A percentile compares a stretch with the other conserved stretches of the same genome.
These are phyloP conservation scores for Callimorpha dominula DNA, from an alignment of 2,888 invertebrate species.

Conservation along the genomic window DNA sequence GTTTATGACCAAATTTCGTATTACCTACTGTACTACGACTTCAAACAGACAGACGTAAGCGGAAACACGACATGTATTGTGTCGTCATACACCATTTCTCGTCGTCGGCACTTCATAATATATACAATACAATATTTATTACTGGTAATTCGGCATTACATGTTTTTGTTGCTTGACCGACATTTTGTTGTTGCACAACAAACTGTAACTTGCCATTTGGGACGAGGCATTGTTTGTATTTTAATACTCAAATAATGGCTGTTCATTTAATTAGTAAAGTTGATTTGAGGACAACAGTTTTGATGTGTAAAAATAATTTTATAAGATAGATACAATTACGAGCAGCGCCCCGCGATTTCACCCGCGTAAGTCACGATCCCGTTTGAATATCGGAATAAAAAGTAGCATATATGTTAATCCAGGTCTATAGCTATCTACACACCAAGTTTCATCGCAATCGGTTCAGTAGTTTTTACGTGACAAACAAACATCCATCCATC, in stretches of 20 bases:
- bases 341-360: too few species aligned
- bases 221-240: neutral
- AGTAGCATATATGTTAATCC: too few species aligned
- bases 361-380: too few species aligned
- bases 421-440: too few species aligned
- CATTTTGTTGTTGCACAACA: slow-evolving; percentile 20
- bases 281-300: neutral
- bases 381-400: too few species aligned
- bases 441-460: too few species aligned
- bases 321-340: too few species aligned
- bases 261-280: neutral
- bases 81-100: neutral
- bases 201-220: neutral
- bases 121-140: neutral
- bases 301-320: too few species aligned
- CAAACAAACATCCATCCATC: too few species aligned
- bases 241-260: neutral
- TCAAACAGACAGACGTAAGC: neutral
- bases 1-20: too few species aligned
- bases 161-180: slow-evolving; percentile 39
- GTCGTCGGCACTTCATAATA: neutral
- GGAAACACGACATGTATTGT: neutral
- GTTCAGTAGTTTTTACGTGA: too few species aligned
- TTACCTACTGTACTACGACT: neutral
- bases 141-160: slow-evolving; percentile 9